Conservation (phyloP, 2,888 invertebrate species). For the Trissolcus japonicus region DNA sequence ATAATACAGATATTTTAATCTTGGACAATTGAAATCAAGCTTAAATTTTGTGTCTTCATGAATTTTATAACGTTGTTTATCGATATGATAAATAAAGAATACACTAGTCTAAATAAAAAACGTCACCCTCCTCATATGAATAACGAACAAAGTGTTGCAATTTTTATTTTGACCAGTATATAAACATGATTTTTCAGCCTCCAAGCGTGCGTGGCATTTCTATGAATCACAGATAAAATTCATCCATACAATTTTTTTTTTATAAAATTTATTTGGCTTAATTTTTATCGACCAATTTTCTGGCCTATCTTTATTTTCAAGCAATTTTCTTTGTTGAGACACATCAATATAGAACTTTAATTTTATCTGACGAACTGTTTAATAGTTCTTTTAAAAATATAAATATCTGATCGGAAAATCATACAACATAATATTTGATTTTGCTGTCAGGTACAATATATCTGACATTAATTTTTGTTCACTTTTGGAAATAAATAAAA, state of each 20-base stretch:
- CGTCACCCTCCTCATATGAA: too few relatives aligned
- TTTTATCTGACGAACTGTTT: too few relatives aligned
- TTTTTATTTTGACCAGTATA: background rate
- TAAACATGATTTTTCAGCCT: slow-evolving; percentile 1
- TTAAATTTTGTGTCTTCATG: slow-evolving; percentile 9
- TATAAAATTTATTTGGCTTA: slow-evolving; percentile 31
- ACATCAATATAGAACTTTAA: too few relatives aligned
- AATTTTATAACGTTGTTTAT: too few relatives aligned
- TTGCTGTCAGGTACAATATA: too few relatives aligned
- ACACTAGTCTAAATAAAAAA: too few relatives aligned
- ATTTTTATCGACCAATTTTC: slow-evolving; percentile 18
- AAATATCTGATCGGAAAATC: too few relatives aligned
- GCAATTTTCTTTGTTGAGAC: background rate
- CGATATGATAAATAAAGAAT: background rate
- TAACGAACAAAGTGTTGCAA: too few relatives aligned
- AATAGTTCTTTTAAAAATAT: too few relatives aligned
- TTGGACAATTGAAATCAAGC: slow-evolving; percentile 2
- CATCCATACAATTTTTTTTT: slow-evolving; percentile 9
- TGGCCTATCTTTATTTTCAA: slow-evolving; percentile 4
- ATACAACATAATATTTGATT: too few relatives aligned
- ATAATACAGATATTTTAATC: too few relatives aligned
- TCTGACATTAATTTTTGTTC: too few relatives aligned
- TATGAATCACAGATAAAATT: slow-evolving; percentile 37
- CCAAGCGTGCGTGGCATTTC: background rate
- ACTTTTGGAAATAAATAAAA: background rate